Conservation (phyloP, 2,113 vertebrate genomes). For the Strix uralensis region DNA sequence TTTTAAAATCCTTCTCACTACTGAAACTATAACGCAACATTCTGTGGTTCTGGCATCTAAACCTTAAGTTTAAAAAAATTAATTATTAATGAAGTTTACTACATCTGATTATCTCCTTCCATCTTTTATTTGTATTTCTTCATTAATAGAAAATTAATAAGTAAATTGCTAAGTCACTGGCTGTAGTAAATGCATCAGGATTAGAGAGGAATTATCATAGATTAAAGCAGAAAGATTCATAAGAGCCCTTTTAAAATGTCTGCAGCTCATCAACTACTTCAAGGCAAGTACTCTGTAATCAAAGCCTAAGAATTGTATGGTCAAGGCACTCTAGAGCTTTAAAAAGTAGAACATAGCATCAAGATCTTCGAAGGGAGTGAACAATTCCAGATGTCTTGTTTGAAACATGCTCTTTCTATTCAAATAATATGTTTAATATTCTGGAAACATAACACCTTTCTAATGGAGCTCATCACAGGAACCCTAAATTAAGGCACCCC, state of each 20-base stretch:
- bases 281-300: not conserved
- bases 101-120: not conserved
- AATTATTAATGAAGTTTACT: not conserved
- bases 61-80: not conserved
- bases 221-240: not conserved
- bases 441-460: not conserved
- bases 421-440: not conserved
- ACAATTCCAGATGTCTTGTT: not conserved
- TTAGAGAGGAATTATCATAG: not conserved
- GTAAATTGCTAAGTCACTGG: not conserved
- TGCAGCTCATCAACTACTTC: not conserved
- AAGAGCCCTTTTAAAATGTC: not conserved
- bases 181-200: not conserved
- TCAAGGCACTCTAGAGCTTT: not conserved
- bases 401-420: not conserved
- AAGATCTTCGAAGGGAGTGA: not conserved
- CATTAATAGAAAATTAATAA: not conserved
- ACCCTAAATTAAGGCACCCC: not conserved
- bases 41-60: not conserved
- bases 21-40: not conserved
- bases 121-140: not conserved
- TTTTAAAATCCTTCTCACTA: not conserved
- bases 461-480: not conserved
- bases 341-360: not conserved
- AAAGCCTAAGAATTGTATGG: not conserved